A percentile compares a stretch with the other conserved stretches of the same genome.
Evolutionary conservation across 2,113 vertebrate genomes (phyloP).

Genomic region (Nibea coibor): DNA sequence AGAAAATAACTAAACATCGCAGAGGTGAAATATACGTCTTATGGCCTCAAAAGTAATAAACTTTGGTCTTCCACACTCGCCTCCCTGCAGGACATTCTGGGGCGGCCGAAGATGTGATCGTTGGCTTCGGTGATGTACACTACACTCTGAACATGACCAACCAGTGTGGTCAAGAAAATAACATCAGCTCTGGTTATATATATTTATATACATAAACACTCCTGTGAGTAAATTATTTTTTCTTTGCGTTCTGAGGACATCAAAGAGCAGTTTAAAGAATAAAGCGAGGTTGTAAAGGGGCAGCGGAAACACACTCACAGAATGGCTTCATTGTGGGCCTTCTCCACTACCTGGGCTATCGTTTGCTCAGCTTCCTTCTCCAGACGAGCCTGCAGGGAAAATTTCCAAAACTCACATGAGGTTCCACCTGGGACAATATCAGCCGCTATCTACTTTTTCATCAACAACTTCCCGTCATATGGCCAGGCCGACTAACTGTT

Average conservation of each 20-base stretch:
- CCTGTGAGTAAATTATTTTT: slow-evolving; percentile 59
- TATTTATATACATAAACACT: slow-evolving; percentile 52
- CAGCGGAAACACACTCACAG: slow-evolving; percentile 82
- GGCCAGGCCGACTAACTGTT: background rate
- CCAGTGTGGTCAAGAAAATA: slow-evolving; percentile 75
- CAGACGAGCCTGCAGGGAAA: slow-evolving; percentile 81
- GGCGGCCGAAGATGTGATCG: slow-evolving; percentile 71
- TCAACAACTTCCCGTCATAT: background rate
- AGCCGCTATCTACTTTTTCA: background rate
- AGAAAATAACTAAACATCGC: slow-evolving; percentile 65
- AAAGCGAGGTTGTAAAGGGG: slow-evolving; percentile 70
- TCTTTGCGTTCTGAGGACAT: slow-evolving; percentile 53
- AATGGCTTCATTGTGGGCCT: slow-evolving; percentile 87
- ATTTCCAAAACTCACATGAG: slow-evolving; percentile 20
- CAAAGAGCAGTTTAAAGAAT: slow-evolving; percentile 67
- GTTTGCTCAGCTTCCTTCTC: slow-evolving; percentile 87
- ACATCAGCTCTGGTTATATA: slow-evolving; percentile 57
- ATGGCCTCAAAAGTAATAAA: slow-evolving; percentile 73
- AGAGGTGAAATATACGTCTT: slow-evolving; percentile 49
- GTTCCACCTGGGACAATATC: slow-evolving; percentile 9
- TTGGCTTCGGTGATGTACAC: slow-evolving; percentile 74
- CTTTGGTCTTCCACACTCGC: slow-evolving; percentile 52
- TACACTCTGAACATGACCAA: slow-evolving; percentile 60
- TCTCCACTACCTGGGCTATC: slow-evolving; percentile 82
- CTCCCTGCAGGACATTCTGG: slow-evolving; percentile 41